Evolutionary conservation across 2,113 vertebrate species (phyloP).

Genomic region (Prochilodus magdalenae): DNA sequence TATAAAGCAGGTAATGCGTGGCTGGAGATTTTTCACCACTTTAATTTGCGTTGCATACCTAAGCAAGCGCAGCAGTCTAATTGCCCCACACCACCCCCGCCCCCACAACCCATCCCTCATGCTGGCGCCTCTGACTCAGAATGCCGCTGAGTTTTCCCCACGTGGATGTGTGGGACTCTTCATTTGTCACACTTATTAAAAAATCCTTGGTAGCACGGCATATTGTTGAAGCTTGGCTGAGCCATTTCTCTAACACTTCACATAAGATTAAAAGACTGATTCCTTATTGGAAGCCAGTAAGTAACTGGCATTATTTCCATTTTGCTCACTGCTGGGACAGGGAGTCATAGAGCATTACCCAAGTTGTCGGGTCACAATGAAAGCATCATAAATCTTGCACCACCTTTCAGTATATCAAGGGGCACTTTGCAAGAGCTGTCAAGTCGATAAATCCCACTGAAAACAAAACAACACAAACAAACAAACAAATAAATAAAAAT

Average conservation of each 20-base stretch:
- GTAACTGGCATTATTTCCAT: conserved; percentile 60
- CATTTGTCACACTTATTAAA: conserved; percentile 67
- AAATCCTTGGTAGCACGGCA: conserved; percentile 63
- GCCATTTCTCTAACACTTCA: conserved; percentile 47
- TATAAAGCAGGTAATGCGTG: conserved; percentile 13
- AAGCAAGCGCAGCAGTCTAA: background rate
- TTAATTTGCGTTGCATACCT: conserved; percentile 16
- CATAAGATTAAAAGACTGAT: conserved; percentile 67
- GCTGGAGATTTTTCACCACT: background rate
- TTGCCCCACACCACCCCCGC: background rate
- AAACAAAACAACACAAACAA: background rate
- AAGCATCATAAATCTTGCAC: conserved; percentile 46
- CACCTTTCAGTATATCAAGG: conserved; percentile 45
- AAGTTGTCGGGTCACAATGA: conserved; percentile 40
- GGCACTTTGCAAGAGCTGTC: conserved; percentile 20
- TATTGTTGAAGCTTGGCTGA: conserved; percentile 43
- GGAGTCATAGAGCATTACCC: conserved; percentile 38
- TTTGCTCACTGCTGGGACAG: conserved; percentile 55
- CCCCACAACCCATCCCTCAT: background rate
- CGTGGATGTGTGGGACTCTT: conserved; percentile 38
- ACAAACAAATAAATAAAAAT: background rate
- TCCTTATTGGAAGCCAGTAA: conserved; percentile 52
- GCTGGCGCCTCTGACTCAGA: background rate
- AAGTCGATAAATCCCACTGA: conserved; percentile 5
- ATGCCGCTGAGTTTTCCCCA: background rate